Percentiles rank a stretch among this genome's conserved stretches.
Conservation (phyloP, 2,888 invertebrate species). For the Rapana venosa region DNA sequence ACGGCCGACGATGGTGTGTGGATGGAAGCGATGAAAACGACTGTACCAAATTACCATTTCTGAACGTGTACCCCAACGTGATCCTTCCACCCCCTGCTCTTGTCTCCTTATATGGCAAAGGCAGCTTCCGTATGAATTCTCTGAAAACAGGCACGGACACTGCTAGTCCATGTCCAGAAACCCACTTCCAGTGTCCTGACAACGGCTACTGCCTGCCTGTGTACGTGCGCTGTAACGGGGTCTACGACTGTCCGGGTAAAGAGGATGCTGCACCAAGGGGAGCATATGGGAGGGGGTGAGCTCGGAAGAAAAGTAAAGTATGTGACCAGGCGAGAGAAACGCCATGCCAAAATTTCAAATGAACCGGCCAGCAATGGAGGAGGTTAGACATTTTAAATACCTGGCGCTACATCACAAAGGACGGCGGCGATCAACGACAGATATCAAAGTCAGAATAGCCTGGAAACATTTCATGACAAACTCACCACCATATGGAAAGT, state of each 20-base stretch:
- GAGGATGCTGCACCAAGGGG: background rate
- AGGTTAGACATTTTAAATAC: no score
- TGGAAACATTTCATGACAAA: no score
- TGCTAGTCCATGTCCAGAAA: background rate
- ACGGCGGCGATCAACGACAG: no score
- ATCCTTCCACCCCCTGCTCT: background rate
- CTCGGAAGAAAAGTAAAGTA: no score
- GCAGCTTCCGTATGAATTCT: background rate
- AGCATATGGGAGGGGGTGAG: background rate
- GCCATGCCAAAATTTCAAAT: no score
- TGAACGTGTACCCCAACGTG: background rate
- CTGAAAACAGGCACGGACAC: background rate
- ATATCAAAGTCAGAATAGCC: no score
- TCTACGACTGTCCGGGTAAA: background rate
- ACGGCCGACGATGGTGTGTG: background rate
- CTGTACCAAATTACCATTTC: background rate
- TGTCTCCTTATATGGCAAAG: background rate
- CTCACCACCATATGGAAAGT: no score
- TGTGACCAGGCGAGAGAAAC: no score
- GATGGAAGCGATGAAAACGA: background rate
- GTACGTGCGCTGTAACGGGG: slow-evolving; percentile 36
- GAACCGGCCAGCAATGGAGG: no score
- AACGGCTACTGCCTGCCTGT: slow-evolving; percentile 35
- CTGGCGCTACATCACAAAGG: no score
- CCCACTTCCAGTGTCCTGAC: background rate